These are phyloP conservation scores for Mastomys coucha DNA, from an alignment of 2,113 vertebrate genomes.

Conservation along the genomic window DNA sequence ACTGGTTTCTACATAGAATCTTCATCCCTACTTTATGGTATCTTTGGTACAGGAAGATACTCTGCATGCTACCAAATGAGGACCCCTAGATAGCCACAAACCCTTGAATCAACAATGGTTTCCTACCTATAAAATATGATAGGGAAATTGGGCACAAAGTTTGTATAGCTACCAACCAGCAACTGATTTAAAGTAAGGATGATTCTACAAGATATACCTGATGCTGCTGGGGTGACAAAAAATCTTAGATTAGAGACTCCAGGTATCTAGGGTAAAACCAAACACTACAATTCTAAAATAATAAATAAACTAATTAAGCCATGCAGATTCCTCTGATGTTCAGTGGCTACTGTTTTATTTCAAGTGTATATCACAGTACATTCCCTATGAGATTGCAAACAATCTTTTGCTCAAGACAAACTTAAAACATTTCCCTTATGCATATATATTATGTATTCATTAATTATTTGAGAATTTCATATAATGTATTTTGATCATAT, in stretches of 20 bases:
- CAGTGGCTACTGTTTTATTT: too few relatives aligned
- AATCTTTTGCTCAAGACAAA: too few relatives aligned
- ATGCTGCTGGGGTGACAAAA: not conserved
- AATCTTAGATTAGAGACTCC: not conserved
- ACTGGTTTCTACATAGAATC: not conserved
- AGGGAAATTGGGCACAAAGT: not conserved
- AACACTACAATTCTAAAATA: not conserved
- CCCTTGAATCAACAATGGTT: not conserved
- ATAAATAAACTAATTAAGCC: too few relatives aligned
- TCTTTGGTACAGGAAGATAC: not conserved
- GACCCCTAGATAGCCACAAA: not conserved
- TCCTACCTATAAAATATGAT: not conserved
- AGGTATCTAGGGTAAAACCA: not conserved
- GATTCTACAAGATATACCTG: not conserved
- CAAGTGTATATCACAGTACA: too few relatives aligned
- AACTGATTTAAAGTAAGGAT: not conserved
- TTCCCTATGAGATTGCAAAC: too few relatives aligned
- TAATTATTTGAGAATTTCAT: too few relatives aligned
- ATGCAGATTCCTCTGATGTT: too few relatives aligned
- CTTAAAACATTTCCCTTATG: too few relatives aligned
- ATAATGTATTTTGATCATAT: too few relatives aligned
- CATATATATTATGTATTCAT: too few relatives aligned
- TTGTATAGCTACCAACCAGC: not conserved
- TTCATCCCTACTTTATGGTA: not conserved
- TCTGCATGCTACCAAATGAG: not conserved